phyloP scores from a whole-genome alignment of 2,113 vertebrate species.

The Cyrtonyx montezumae region DNA sequence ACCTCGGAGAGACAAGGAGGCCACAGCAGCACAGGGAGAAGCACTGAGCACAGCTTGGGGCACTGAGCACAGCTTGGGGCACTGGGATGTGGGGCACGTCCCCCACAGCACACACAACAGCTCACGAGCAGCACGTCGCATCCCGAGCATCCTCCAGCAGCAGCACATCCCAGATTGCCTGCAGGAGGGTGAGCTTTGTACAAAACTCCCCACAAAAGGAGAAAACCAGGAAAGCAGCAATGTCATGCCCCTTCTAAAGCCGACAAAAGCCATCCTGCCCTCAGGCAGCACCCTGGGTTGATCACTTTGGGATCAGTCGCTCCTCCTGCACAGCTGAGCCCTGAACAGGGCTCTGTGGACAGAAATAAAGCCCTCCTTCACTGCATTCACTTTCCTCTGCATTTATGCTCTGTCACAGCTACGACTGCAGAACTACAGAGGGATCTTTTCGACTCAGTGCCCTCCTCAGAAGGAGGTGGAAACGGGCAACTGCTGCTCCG shows the following conservation, averaged over 20 bases:
- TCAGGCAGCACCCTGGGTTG: neutral
- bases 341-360: neutral
- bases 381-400: neutral
- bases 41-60: neutral
- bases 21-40: neutral
- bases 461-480: neutral
- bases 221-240: neutral
- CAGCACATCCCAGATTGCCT: fast-evolving
- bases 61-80: neutral
- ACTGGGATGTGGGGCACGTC: neutral
- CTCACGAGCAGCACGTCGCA: neutral
- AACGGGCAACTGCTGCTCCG: neutral
- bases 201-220: neutral
- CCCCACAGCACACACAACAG: neutral
- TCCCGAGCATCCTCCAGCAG: neutral
- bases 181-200: neutral
- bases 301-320: no score
- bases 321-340: neutral
- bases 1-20: neutral
- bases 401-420: neutral
- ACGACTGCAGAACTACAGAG: fast-evolving
- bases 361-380: neutral
- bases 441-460: neutral
- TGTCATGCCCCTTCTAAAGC: neutral
- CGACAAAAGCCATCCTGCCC: neutral